Evolutionary conservation across 2,113 vertebrate species (phyloP).

Genomic region (Melanerpes aurifrons): DNA sequence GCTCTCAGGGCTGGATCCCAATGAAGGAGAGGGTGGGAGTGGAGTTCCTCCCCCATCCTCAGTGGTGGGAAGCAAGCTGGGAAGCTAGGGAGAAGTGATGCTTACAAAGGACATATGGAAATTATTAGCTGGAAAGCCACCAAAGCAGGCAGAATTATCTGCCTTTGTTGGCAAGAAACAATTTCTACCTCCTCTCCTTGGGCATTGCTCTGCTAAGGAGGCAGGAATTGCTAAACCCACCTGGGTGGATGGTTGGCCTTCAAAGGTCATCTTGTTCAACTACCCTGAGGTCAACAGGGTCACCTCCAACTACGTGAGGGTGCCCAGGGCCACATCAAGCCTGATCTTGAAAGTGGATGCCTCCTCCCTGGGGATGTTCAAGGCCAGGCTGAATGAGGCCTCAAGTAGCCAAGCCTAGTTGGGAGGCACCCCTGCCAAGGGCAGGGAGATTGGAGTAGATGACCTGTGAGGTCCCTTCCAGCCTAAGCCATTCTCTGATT

Average conservation of each 20-base stretch:
- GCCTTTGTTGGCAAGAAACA: background rate
- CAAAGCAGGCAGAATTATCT: background rate
- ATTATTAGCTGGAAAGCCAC: background rate
- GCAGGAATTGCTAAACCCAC: fast-evolving
- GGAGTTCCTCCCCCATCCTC: background rate
- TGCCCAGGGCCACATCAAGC: no score
- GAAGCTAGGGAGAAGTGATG: background rate
- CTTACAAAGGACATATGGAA: background rate
- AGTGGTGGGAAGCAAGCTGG: background rate
- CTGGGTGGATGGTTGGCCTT: background rate
- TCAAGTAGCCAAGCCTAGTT: no score
- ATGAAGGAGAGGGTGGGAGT: background rate
- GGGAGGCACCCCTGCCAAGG: no score
- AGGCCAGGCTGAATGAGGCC: no score
- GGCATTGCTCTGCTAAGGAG: background rate
- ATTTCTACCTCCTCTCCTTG: background rate
- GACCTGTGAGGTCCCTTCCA: no score
- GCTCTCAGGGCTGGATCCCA: background rate
- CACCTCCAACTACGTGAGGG: no score
- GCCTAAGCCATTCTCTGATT: no score
- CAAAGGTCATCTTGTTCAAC: no score
- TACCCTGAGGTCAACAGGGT: no score
- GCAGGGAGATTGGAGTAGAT: no score
- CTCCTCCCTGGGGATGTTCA: no score
- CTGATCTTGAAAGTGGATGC: no score